phyloP scores from a whole-genome alignment of 1,140 invertebrate genomes.

The Episyrphus balteatus region DNA sequence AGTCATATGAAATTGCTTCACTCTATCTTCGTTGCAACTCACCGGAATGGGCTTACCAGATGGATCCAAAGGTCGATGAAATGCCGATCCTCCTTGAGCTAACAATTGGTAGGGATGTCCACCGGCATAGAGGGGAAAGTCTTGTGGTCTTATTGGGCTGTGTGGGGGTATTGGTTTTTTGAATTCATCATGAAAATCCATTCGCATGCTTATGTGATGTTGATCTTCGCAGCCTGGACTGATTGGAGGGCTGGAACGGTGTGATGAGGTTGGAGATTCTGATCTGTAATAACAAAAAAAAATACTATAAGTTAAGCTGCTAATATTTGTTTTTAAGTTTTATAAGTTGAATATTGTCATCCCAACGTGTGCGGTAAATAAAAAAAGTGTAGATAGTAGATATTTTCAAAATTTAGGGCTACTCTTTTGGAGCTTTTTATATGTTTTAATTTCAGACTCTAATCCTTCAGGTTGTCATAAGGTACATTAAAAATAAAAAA shows the following conservation, averaged over 20 bases:
- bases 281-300: slow-evolving; percentile 18
- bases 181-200: slow-evolving; percentile 31
- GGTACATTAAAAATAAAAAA: too few relatives aligned
- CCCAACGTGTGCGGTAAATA: too few relatives aligned
- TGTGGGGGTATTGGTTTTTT: slow-evolving; percentile 34
- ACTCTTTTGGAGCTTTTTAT: too few relatives aligned
- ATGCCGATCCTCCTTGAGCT: slow-evolving; percentile 30
- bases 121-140: slow-evolving; percentile 35
- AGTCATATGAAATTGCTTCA: not conserved
- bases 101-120: slow-evolving; percentile 34
- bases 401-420: too few relatives aligned
- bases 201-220: slow-evolving; percentile 26
- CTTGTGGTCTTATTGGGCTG: slow-evolving; percentile 30
- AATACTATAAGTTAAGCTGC: too few relatives aligned
- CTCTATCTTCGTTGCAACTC: slow-evolving; percentile 4
- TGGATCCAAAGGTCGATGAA: slow-evolving; percentile 31
- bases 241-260: slow-evolving; percentile 35
- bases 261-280: slow-evolving; percentile 35
- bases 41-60: slow-evolving; percentile 35
- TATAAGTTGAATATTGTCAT: too few relatives aligned
- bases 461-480: too few relatives aligned
- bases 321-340: too few relatives aligned
- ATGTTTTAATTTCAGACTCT: too few relatives aligned
- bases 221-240: slow-evolving; percentile 36
- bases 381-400: too few relatives aligned